Base-by-base conservation (phyloP, 2,888 invertebrate species). In the Campoplex nolae region DNA sequence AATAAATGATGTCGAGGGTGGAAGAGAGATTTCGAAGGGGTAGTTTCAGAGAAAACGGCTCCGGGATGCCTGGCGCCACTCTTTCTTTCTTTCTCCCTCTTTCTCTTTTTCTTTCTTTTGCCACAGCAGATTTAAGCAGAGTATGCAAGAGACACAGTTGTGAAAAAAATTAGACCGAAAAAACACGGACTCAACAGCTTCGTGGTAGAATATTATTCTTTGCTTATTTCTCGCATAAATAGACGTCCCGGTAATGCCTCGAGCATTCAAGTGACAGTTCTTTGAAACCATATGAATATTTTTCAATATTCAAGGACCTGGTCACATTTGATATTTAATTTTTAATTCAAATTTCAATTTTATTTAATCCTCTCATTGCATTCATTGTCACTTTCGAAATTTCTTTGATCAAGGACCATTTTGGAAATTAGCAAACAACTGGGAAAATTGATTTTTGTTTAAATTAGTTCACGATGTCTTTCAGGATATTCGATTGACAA, bases 31-130 rank as follows among this genome's bases (percentile, higher is more conserved):
- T 78, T 68, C 68, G 54, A 51, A 74, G 79, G 83, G 86, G 79
- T 73, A 75, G 74, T 85, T 75, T 81, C 38, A 38, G 82, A 76
- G 45, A 70, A 83, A 70, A 83, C 71, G 88, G 85, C 86, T 86
- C 85, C 88, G 67, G 51, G 85, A 86, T 76, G 84, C 75, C 86
- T 85, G 89, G 89, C 89, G 89, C 89, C 89, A 65, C 38, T 18
- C 23, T 23, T 23, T 23, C 23, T 23, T 23, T 23, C 23, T 23
- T 0, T 3, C 38, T 38, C 38, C 1, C 38, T 38, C 38, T 32
- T 51, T 73, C 62, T 81, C 70, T 62, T 51, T 51, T 74, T 42
- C 9, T 48, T 54, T 81, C 70, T 58, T 35, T 71, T 54, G 11
- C 11, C 16, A 8, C 11, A 68, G 65, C 42, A 56, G 54, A 70